These are phyloP conservation scores for Globia sparganii DNA, from an alignment of 2,888 invertebrate genomes.

Conservation along the genomic window DNA sequence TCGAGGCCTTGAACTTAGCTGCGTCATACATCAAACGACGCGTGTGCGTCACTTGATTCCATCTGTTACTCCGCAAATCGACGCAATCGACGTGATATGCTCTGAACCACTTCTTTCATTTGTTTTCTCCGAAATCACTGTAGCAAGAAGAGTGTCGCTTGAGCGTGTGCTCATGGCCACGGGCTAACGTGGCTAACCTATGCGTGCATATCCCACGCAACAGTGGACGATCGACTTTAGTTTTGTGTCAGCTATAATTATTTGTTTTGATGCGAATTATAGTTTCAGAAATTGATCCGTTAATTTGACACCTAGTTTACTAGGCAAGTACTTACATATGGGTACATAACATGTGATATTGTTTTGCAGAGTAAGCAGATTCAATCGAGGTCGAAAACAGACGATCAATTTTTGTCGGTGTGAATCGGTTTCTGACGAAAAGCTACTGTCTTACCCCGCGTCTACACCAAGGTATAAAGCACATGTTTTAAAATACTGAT, in stretches of 20 bases:
- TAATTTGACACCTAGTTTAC: not conserved
- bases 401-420: not conserved
- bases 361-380: not conserved
- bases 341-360: not conserved
- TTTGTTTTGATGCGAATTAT: not conserved
- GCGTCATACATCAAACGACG: too few species aligned
- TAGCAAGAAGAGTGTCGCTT: too few species aligned
- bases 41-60: too few species aligned
- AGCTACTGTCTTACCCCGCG: not conserved
- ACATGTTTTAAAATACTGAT: not conserved
- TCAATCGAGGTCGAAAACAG: not conserved
- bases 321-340: not conserved
- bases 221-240: not conserved
- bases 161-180: too few species aligned
- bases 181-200: not conserved
- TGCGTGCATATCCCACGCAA: not conserved
- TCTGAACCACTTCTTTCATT: not conserved
- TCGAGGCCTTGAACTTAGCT: too few species aligned
- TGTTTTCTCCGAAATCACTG: not conserved
- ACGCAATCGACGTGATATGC: too few species aligned
- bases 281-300: constrained; percentile 6
- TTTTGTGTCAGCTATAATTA: not conserved
- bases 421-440: not conserved
- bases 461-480: not conserved
- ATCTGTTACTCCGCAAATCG: too few species aligned